A percentile compares a stretch with the other conserved stretches of the same genome.
Conservation (phyloP, 2,113 vertebrate species). For the Microtus pennsylvanicus region DNA sequence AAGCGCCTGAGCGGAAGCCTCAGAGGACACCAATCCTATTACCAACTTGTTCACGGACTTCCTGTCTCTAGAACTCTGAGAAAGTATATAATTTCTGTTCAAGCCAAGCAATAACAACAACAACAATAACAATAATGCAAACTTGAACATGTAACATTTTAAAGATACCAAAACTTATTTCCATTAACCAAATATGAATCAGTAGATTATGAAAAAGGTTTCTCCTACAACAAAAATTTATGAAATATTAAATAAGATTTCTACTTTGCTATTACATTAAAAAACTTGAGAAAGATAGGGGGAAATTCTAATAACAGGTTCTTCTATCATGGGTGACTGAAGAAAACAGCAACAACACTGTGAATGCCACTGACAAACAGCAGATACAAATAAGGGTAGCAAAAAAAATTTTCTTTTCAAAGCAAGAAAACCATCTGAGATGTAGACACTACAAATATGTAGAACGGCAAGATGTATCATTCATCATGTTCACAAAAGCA, state of each 20-base stretch:
- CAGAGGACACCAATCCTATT: neutral
- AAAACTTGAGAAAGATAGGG: neutral
- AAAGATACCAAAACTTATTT: neutral
- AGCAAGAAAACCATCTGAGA: constrained; percentile 40
- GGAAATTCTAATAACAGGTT: neutral
- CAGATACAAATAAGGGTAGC: constrained; percentile 17
- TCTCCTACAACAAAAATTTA: neutral
- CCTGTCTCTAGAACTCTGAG: neutral
- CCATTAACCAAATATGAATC: neutral
- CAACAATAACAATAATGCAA: too few relatives aligned
- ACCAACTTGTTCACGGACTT: neutral
- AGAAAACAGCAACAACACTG: neutral
- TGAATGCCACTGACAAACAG: constrained; percentile 22
- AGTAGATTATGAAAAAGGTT: neutral
- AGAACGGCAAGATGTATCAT: neutral
- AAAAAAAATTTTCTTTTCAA: constrained; percentile 18
- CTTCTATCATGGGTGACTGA: neutral
- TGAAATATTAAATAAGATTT: neutral
- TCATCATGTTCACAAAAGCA: constrained; percentile 35
- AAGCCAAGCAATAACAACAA: neutral
- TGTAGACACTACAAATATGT: neutral
- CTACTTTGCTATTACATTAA: neutral
- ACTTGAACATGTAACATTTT: neutral
- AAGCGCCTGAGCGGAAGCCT: neutral
- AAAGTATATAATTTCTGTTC: neutral